phyloP scores from a whole-genome alignment of 1,140 invertebrate genomes.

The Ganaspis sp. region DNA sequence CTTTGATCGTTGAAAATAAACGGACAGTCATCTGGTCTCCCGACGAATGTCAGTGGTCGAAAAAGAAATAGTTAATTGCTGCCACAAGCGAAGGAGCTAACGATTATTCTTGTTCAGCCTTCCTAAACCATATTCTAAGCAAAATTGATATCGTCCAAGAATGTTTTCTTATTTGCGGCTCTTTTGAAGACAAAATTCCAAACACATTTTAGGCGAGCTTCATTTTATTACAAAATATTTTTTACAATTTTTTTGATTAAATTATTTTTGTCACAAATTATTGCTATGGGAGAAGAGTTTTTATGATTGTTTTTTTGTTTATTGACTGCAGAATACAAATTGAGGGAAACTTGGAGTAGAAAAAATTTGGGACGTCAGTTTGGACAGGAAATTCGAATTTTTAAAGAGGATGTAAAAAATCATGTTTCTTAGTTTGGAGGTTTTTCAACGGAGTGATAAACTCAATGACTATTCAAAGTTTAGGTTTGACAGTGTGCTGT shows the following conservation, averaged over 20 bases:
- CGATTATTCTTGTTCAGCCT: conserved; percentile 10
- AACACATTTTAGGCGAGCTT: not conserved
- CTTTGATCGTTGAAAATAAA: conserved; percentile 31
- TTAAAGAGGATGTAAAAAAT: too few relatives aligned
- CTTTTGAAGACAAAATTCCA: conserved; percentile 1
- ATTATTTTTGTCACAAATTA: not conserved
- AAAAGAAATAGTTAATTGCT: conserved; percentile 24
- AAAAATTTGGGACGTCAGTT: too few relatives aligned
- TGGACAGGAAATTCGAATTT: too few relatives aligned
- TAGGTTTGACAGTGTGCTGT: too few relatives aligned
- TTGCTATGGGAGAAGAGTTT: not conserved
- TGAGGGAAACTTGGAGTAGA: too few relatives aligned
- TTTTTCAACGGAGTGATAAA: too few relatives aligned
- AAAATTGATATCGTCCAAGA: conserved; percentile 11
- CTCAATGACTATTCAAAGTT: too few relatives aligned
- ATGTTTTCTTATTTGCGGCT: not conserved
- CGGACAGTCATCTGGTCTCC: not conserved
- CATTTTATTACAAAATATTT: not conserved
- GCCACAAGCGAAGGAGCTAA: conserved; percentile 24
- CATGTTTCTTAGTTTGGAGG: too few relatives aligned
- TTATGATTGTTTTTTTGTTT: too few relatives aligned
- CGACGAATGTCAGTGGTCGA: conserved; percentile 23
- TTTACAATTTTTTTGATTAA: not conserved
- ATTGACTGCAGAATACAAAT: too few relatives aligned
- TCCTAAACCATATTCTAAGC: not conserved